A percentile compares a stretch with the other conserved stretches of the same genome.
Conservation (phyloP, 2,113 vertebrate species). For the Hydrolagus affinis region DNA sequence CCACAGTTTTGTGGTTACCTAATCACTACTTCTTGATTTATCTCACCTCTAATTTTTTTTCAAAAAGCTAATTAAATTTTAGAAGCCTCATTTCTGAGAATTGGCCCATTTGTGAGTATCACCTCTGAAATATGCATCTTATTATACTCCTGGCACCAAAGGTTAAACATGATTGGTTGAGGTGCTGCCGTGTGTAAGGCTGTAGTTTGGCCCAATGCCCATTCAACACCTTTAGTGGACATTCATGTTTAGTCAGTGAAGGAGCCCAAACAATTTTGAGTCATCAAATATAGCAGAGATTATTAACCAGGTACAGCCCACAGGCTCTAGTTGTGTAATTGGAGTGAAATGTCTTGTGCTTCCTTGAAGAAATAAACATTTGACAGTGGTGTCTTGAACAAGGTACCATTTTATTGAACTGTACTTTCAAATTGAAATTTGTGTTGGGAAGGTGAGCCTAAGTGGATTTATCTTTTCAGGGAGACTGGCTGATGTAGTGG, state of each 20-base stretch:
- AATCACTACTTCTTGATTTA: too few species aligned
- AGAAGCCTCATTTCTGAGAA: too few species aligned
- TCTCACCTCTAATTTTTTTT: too few species aligned
- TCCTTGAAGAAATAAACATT: neutral
- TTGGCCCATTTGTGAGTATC: too few species aligned
- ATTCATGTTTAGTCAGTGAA: neutral
- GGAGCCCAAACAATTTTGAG: neutral
- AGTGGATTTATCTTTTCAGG: too few species aligned
- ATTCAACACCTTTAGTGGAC: neutral
- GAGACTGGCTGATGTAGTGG: too few species aligned
- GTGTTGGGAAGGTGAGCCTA: too few species aligned
- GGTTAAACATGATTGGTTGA: neutral
- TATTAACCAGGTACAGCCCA: neutral
- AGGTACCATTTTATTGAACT: too few species aligned
- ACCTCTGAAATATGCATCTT: neutral
- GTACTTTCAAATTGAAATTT: too few species aligned
- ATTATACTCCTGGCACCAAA: neutral
- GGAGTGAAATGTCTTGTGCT: neutral
- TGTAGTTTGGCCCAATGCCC: neutral
- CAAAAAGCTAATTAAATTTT: too few species aligned
- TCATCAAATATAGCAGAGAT: neutral
- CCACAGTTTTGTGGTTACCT: too few species aligned
- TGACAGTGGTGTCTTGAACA: too few species aligned
- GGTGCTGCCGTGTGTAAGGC: neutral
- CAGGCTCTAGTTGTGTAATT: neutral